Evolutionary conservation across 2,888 invertebrate genomes (phyloP).

Genomic region (Temnothorax unifasciatus): DNA sequence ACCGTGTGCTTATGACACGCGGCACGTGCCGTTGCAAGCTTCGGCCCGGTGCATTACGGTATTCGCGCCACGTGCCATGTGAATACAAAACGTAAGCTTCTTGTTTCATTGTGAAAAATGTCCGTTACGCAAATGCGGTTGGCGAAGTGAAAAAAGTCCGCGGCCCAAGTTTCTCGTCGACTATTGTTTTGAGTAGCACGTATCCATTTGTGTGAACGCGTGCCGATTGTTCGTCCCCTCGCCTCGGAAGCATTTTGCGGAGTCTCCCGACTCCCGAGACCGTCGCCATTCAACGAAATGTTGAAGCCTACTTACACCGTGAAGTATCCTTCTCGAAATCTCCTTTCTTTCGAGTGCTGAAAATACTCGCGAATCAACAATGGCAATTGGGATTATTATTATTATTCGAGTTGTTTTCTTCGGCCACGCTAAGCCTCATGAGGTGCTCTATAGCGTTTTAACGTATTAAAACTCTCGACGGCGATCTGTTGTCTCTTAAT

Average conservation of each 20-base stretch:
- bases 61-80: conserved; percentile 62
- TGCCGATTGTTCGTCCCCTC: conserved; percentile 63
- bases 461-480: not conserved
- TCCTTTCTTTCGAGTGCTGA: conserved; percentile 62
- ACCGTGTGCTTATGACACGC: conserved; percentile 34
- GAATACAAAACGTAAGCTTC: conserved; percentile 45
- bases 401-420: conserved; percentile 53
- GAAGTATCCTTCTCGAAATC: conserved; percentile 46
- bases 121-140: conserved; percentile 52
- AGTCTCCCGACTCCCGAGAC: conserved; percentile 51
- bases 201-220: conserved; percentile 51
- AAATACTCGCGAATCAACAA: conserved; percentile 60
- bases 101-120: conserved; percentile 39
- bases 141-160: conserved; percentile 35
- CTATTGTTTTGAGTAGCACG: conserved; percentile 59
- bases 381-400: conserved; percentile 57
- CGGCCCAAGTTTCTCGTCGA: conserved; percentile 15
- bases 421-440: not conserved
- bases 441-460: not conserved
- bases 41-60: conserved; percentile 42
- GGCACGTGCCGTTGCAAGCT: conserved; percentile 59
- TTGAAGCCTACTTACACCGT: conserved; percentile 60
- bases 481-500: not conserved
- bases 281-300: conserved; percentile 67
- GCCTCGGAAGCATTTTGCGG: conserved; percentile 41